Evolutionary conservation across 1,140 invertebrate species (phyloP).

Genomic region (Diabrotica undecimpunctata): DNA sequence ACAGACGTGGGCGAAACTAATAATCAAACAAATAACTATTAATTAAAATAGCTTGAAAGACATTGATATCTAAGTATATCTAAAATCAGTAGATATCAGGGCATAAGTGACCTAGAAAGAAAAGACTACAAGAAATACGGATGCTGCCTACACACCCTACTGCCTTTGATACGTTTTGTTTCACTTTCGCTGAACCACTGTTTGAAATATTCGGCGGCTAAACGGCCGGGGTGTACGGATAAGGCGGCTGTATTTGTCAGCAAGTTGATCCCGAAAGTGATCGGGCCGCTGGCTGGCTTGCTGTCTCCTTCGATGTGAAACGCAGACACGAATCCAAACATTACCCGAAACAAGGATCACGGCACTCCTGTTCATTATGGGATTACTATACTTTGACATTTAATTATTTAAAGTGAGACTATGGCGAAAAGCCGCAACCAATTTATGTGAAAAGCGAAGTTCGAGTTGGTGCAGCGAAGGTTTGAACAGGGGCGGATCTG

Average conservation of each 20-base stretch:
- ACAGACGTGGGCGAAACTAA: too few relatives aligned
- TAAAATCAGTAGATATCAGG: too few relatives aligned
- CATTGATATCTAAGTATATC: too few relatives aligned
- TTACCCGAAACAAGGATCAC: constrained; percentile 31
- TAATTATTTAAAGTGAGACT: constrained; percentile 44
- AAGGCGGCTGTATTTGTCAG: constrained; percentile 29
- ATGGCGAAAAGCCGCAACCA: constrained; percentile 35
- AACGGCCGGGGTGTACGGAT: too few relatives aligned
- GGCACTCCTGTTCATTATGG: constrained; percentile 38
- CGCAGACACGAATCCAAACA: constrained; percentile 25
- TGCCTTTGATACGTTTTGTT: too few relatives aligned
- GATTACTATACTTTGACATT: constrained; percentile 43
- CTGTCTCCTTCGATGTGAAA: constrained; percentile 11
- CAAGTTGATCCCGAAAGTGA: constrained; percentile 6
- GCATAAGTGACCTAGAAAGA: too few relatives aligned
- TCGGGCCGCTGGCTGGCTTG: constrained; percentile 22
- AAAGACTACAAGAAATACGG: too few relatives aligned
- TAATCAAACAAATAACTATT: too few relatives aligned
- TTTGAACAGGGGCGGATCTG: constrained; percentile 10
- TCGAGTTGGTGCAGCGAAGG: constrained; percentile 24
- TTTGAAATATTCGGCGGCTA: too few relatives aligned
- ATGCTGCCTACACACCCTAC: too few relatives aligned
- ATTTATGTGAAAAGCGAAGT: constrained; percentile 37
- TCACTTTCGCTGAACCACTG: too few relatives aligned
- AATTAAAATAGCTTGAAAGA: too few relatives aligned